Base-by-base conservation (phyloP, 2,888 invertebrate species). In the Platynereis dumerilii region DNA sequence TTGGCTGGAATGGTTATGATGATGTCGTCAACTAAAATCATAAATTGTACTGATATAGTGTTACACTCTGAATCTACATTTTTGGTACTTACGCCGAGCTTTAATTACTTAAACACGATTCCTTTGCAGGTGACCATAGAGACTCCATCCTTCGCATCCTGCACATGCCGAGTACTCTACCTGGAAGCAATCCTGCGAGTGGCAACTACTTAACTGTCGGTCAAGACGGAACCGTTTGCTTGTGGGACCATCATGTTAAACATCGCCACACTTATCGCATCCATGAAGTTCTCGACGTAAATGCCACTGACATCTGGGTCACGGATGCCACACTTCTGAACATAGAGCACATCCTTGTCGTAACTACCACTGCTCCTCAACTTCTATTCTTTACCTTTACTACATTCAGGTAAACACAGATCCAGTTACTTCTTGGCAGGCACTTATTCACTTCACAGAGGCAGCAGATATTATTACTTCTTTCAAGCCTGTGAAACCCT, bases 141-240 rank as follows among this genome's bases (percentile, higher is more conserved):
- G 63, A 60, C 52, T 63, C 66, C 20, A 56, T 66, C 24, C 26
- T 61, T 2, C 29, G 66, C n/a, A 48, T 64, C 15, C 7, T 57
- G 22, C 42, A 29, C 20, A 34, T 58, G 2, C 12, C 42, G 3
- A 58, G 24, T 20, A 22, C 20, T 1, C 17, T 28, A 12, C 29
- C 22, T 24, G 42, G 2, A 15, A 24, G 15, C 20, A 24, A 24
- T 26, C 44, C 20, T 24, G 34, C 34, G 24, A 20, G 88, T 66
- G 92, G 92, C 53, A 87, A 87, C 74, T 92, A 92, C 83, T 81
- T 92, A 69, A 90, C 92, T 0, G 88, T 89, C 34, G 92, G 92
- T 75, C 89, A 89, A 72, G 92, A 92, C 77, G 93, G 93, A 0
- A 85, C 87, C 74, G 87, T 93, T 72, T 91, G 91, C 80, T 90